Conservation (phyloP, 2,888 invertebrate genomes). For the Lepidocyrtinus sp. region DNA sequence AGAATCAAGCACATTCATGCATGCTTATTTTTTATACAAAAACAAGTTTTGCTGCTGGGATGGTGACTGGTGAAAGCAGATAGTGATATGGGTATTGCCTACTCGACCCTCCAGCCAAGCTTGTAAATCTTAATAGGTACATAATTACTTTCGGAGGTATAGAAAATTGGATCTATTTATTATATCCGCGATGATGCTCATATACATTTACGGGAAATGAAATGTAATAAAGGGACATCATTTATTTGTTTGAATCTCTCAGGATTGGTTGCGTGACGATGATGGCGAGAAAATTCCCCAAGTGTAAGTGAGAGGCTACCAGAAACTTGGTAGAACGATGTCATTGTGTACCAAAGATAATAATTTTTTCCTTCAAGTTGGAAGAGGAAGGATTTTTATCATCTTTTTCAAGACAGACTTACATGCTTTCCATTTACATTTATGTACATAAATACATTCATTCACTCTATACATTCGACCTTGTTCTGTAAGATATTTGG, state of each 20-base stretch:
- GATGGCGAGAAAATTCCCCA: background rate
- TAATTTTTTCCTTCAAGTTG: background rate
- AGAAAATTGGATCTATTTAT: background rate
- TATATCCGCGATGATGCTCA: background rate
- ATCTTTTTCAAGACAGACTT: background rate
- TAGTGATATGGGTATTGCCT: background rate
- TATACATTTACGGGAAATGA: background rate
- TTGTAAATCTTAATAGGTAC: background rate
- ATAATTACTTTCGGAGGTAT: background rate
- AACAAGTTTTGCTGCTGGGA: too few relatives aligned
- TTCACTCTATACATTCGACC: background rate
- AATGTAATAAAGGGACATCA: background rate
- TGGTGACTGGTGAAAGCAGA: too few relatives aligned
- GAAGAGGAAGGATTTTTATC: background rate
- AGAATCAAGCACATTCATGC: too few relatives aligned
- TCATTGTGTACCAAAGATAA: background rate
- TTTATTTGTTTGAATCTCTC: background rate
- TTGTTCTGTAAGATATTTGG: background rate
- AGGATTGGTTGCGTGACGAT: too few relatives aligned
- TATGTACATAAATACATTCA: background rate
- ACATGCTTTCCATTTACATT: background rate
- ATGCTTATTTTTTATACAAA: too few relatives aligned
- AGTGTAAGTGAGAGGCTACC: background rate
- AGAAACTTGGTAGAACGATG: background rate
- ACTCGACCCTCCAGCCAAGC: background rate